These are phyloP conservation scores for Erythrocebus patas DNA, from an alignment of 2,113 vertebrate genomes.

Conservation along the genomic window DNA sequence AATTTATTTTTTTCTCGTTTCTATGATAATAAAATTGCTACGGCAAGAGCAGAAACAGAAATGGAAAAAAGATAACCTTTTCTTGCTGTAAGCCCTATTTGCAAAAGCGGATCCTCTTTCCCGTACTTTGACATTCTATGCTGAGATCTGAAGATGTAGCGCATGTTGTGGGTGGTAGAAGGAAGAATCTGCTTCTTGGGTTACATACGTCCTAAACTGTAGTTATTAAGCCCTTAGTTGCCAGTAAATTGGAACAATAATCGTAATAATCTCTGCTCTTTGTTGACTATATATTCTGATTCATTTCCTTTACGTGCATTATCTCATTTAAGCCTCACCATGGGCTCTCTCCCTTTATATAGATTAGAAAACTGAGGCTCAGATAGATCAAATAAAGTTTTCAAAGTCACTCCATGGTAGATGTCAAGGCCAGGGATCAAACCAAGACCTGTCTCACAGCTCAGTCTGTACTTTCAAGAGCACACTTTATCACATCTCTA, in stretches of 20 bases:
- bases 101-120: not conserved
- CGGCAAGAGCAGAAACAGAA: not conserved
- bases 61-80: fast-evolving
- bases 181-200: not conserved
- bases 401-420: not conserved
- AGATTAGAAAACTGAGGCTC: not conserved
- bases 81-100: not conserved
- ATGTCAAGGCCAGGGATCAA: not conserved
- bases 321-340: not conserved
- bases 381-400: not conserved
- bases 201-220: not conserved
- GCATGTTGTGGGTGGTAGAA: not conserved
- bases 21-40: not conserved
- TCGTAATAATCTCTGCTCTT: not conserved
- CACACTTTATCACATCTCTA: not conserved
- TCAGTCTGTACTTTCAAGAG: not conserved
- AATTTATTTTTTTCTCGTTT: conserved; percentile 6
- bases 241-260: not conserved
- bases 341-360: not conserved
- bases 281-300: not conserved
- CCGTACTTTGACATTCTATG: fast-evolving
- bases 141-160: not conserved
- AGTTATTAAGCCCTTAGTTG: not conserved
- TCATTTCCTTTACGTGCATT: not conserved
- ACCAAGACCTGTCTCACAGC: not conserved